These are phyloP conservation scores for Sebastes nivosus DNA, from an alignment of 2,797 vertebrate species.

Conservation along the genomic window DNA sequence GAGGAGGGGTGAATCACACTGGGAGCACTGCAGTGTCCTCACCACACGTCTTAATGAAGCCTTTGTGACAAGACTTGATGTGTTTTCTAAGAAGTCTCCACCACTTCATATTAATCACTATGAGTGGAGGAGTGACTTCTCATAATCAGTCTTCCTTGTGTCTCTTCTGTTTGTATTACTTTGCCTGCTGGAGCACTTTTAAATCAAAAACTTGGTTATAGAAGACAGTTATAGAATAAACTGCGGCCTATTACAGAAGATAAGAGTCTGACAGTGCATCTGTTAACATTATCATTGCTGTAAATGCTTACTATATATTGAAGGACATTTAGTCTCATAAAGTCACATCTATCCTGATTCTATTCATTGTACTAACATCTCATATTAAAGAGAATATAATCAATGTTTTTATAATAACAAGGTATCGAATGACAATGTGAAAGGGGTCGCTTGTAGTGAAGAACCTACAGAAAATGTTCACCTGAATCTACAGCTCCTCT, in stretches of 20 bases:
- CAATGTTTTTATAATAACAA: no score
- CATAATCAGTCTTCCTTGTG: not conserved
- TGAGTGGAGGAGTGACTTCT: not conserved
- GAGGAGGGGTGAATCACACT: slow-evolving; percentile 65
- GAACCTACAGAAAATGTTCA: no score
- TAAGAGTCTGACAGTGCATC: not conserved
- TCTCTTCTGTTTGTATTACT: not conserved
- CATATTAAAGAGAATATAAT: not conserved
- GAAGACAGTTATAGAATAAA: not conserved
- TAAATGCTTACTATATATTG: not conserved
- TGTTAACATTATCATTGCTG: not conserved
- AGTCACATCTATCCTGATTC: not conserved
- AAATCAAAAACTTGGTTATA: not conserved
- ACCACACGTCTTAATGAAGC: slow-evolving; percentile 29
- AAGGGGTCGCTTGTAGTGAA: no score
- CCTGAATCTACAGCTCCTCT: no score
- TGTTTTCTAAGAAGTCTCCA: slow-evolving; percentile 29
- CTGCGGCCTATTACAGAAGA: not conserved
- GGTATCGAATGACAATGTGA: no score
- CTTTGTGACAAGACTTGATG: slow-evolving; percentile 36
- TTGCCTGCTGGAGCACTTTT: not conserved
- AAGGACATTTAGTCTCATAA: not conserved
- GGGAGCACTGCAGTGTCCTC: slow-evolving; percentile 32
- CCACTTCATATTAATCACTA: not conserved
- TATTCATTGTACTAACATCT: not conserved